Evolutionary conservation across 2,888 invertebrate species (phyloP).

Genomic region (Chaetoderma sp.): DNA sequence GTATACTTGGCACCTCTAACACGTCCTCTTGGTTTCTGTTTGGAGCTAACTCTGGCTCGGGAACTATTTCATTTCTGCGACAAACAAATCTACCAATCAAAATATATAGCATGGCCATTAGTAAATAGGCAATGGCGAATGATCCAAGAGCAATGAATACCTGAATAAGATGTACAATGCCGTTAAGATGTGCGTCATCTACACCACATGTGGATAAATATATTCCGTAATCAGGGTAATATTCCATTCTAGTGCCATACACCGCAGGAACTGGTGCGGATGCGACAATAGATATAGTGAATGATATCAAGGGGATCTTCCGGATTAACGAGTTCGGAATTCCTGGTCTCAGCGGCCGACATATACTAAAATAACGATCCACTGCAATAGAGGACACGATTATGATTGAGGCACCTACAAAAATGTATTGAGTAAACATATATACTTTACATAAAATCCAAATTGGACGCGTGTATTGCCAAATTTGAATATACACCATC

Average conservation of each 20-base stretch:
- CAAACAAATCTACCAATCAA: not conserved
- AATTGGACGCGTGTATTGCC: not conserved
- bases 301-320: not conserved
- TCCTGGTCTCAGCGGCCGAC: not conserved
- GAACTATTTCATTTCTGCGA: not conserved
- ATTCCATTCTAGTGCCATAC: not conserved
- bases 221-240: not conserved
- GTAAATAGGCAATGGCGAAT: not conserved
- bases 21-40: not conserved
- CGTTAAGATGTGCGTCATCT: not conserved
- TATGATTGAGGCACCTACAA: not conserved
- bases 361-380: not conserved
- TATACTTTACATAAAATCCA: not conserved
- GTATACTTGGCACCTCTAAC: not conserved
- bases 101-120: not conserved
- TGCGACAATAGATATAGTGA: not conserved
- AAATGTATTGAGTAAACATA: not conserved
- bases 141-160: not conserved
- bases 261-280: not conserved
- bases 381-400: not conserved
- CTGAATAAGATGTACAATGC: not conserved
- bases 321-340: not conserved
- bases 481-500: not conserved
- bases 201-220: not conserved
- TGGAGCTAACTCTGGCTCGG: not conserved